phyloP scores from a whole-genome alignment of 2,113 vertebrate species.

The Maccullochella peelii region DNA sequence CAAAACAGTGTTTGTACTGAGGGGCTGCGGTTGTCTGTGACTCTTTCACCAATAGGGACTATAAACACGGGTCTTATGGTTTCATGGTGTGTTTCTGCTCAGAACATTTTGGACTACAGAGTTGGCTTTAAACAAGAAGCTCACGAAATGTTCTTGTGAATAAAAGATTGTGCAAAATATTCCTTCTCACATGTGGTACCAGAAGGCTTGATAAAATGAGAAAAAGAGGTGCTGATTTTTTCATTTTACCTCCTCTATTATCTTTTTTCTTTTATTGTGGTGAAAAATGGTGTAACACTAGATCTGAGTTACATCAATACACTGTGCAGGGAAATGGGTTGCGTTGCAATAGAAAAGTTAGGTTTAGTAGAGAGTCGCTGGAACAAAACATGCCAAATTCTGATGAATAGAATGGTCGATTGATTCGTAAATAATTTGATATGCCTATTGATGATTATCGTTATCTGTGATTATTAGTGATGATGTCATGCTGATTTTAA shows the following conservation, averaged over 20 bases:
- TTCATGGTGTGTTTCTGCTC: constrained; percentile 10
- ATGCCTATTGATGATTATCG: neutral
- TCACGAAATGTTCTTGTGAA: constrained; percentile 21
- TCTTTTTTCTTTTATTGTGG: neutral
- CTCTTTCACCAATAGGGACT: constrained; percentile 44
- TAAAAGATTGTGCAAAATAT: constrained; percentile 30
- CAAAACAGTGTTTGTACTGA: constrained; percentile 46
- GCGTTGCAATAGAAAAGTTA: neutral
- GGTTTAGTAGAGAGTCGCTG: neutral
- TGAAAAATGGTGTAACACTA: neutral
- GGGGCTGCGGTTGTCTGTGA: constrained; percentile 33
- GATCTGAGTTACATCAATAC: neutral
- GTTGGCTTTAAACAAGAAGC: neutral
- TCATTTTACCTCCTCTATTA: neutral
- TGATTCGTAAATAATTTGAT: neutral
- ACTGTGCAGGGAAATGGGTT: neutral
- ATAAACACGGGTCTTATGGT: constrained; percentile 31
- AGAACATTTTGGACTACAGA: constrained; percentile 5
- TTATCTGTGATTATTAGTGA: neutral
- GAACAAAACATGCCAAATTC: neutral
- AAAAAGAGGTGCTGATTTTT: neutral
- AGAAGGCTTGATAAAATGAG: constrained; percentile 2
- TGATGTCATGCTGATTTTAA: neutral
- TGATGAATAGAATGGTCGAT: neutral
- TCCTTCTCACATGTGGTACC: neutral